A percentile compares a stretch with the other conserved stretches of the same genome.
Conservation (phyloP, 2,113 vertebrate genomes). For the Neogale vison region DNA sequence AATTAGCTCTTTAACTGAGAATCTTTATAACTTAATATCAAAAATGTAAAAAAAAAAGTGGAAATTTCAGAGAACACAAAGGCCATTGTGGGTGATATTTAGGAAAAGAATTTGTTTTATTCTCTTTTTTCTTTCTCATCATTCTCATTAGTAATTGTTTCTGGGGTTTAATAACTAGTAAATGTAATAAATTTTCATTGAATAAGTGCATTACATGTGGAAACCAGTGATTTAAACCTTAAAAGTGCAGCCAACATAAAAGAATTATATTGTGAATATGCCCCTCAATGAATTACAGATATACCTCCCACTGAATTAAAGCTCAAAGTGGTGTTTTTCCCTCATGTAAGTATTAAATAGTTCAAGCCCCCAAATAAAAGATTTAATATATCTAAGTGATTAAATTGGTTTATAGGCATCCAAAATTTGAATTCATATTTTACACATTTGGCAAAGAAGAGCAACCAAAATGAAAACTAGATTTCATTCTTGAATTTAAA, state of each 20-base stretch:
- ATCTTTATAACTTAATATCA: background rate
- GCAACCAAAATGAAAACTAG: constrained; percentile 33
- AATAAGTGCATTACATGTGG: background rate
- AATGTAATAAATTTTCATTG: background rate
- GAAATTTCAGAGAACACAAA: background rate
- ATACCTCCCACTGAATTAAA: background rate
- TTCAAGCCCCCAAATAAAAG: background rate
- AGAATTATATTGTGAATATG: background rate
- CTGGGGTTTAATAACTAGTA: background rate
- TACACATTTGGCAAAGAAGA: background rate
- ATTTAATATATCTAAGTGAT: constrained; percentile 17
- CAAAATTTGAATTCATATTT: constrained; percentile 26
- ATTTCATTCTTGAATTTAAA: constrained; percentile 31
- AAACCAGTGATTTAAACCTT: constrained; percentile 37
- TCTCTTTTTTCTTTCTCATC: background rate
- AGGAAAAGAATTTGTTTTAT: background rate
- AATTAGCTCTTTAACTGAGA: background rate
- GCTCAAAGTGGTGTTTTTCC: background rate
- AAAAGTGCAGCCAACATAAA: background rate
- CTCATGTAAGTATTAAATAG: background rate
- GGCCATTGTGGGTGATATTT: background rate
- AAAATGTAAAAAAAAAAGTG: background rate
- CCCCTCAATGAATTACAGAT: background rate
- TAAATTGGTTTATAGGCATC: background rate
- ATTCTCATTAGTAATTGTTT: constrained; percentile 9